Evolutionary conservation across 2,113 vertebrate species (phyloP), one percentile per base, ranked within the genome.

Genomic region (Cynopterus brachyotis): DNA sequence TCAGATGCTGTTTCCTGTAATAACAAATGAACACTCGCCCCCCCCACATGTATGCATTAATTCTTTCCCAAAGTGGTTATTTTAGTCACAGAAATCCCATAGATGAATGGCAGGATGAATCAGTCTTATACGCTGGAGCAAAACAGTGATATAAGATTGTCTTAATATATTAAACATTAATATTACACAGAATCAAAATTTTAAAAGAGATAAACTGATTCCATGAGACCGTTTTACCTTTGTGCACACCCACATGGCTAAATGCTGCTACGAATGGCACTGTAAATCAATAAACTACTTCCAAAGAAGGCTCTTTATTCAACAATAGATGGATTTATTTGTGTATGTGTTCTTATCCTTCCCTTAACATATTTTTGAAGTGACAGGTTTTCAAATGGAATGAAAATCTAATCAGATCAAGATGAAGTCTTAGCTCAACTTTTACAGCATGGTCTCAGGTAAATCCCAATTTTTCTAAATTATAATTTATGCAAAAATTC

Each of bases 21-120:
- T 84, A 95, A 97, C 28, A 91, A 92, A 96, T 64, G 37, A 75
- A 95, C 9, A 87, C 69, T 50, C 79, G 94, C 10, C 67, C 3
- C 3, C 15, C 35, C 50, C 62, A 89, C 28, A 59, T 55, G 64
- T 50, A 84, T 78, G 3, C 19, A 72, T 83, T 90, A 87, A 67
- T 91, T 96, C 72, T 70, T 67, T 89, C n/a, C 67, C 64, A 35
- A 30, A 60, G 59, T 60, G 35, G 45, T 85, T 92, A 81, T 73
- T 91, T 95, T 57, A 94, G 82, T 93, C 57, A 93, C 28, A 22
- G 22, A 96, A 95, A 79, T 1, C 47, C 67, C n/a, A 42, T 16
- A 94, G 75, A 93, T 73, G 40, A 95, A 62, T 66, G 35, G 50
- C 47, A 76, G 47, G 2, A 76, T 67, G 40, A 70, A 32, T 10